Percentiles rank a stretch among this genome's conserved stretches.
Evolutionary conservation across 2,797 vertebrate species (phyloP).

Genomic region (Telmatherina bonti): DNA sequence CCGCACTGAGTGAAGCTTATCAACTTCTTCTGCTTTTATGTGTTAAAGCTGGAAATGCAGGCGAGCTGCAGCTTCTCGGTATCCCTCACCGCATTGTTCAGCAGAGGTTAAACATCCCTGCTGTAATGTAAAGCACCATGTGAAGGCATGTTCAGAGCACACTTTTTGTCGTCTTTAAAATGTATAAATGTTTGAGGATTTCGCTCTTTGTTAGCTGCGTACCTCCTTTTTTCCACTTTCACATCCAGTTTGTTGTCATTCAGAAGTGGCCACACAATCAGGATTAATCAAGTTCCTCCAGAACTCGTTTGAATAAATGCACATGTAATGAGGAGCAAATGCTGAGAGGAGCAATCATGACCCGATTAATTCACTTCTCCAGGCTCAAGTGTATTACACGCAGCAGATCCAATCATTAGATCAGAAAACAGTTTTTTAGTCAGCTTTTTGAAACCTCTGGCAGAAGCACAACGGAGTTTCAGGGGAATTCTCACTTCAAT

Average conservation of each 20-base stretch:
- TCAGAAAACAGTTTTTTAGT: conserved; percentile 16
- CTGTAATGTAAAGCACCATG: not conserved
- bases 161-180: not conserved
- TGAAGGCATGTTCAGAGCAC: not conserved
- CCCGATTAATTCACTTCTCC: conserved; percentile 19
- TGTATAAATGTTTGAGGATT: not conserved
- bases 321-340: conserved; percentile 1
- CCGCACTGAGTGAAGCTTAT: conserved; percentile 25
- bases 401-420: conserved; percentile 29
- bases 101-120: not conserved
- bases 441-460: conserved; percentile 20
- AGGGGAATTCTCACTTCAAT: conserved; percentile 37
- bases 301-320: conserved; percentile 15
- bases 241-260: not conserved
- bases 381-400: not conserved
- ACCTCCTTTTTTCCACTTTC: not conserved
- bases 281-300: not conserved
- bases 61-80: conserved; percentile 11
- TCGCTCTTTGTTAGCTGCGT: not conserved
- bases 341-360: conserved; percentile 5
- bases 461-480: conserved; percentile 19
- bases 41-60: conserved; percentile 8
- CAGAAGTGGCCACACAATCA: not conserved
- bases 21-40: conserved; percentile 25
- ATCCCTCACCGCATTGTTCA: not conserved